phyloP scores from a whole-genome alignment of 2,113 vertebrate genomes.

The Solea senegalensis region DNA sequence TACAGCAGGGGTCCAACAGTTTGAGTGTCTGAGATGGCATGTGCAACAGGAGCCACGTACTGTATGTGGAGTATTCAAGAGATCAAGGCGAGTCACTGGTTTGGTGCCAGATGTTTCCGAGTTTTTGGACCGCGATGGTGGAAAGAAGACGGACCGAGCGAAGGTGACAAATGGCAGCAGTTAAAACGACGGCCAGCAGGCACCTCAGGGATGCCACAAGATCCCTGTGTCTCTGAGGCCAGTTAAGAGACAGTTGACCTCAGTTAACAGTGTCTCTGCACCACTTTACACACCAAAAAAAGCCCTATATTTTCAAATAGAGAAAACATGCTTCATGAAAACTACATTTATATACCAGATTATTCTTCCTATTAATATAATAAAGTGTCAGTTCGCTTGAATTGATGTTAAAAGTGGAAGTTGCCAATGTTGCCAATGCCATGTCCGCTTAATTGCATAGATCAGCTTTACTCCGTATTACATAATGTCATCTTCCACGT shows the following conservation, averaged over 20 bases:
- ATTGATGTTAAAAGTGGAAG: too few species aligned
- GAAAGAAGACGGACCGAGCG: slow-evolving; percentile 28
- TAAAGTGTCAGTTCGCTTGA: too few species aligned
- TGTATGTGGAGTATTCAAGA: slow-evolving; percentile 34
- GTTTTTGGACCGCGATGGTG: slow-evolving; percentile 38
- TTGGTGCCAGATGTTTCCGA: slow-evolving; percentile 44
- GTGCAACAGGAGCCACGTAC: slow-evolving; percentile 36
- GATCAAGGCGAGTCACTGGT: slow-evolving; percentile 31
- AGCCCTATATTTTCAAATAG: too few species aligned
- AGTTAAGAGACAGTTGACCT: slow-evolving; percentile 5
- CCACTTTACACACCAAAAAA: not conserved
- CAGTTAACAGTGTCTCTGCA: not conserved
- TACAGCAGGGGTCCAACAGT: slow-evolving; percentile 7
- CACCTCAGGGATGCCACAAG: slow-evolving; percentile 37
- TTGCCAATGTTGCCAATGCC: too few species aligned
- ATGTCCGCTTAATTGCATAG: too few species aligned
- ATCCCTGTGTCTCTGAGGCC: slow-evolving; percentile 6
- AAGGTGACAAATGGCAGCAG: slow-evolving; percentile 36
- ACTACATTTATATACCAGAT: not conserved
- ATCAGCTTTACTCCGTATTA: too few species aligned
- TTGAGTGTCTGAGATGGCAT: slow-evolving; percentile 34
- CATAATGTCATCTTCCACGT: too few species aligned
- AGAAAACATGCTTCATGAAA: too few species aligned
- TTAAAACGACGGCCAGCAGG: slow-evolving; percentile 3
- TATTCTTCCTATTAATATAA: not conserved